Evolutionary conservation across 2,113 vertebrate genomes (phyloP), one percentile per base, ranked within the genome.

Genomic region (Colistium nudipinnis): DNA sequence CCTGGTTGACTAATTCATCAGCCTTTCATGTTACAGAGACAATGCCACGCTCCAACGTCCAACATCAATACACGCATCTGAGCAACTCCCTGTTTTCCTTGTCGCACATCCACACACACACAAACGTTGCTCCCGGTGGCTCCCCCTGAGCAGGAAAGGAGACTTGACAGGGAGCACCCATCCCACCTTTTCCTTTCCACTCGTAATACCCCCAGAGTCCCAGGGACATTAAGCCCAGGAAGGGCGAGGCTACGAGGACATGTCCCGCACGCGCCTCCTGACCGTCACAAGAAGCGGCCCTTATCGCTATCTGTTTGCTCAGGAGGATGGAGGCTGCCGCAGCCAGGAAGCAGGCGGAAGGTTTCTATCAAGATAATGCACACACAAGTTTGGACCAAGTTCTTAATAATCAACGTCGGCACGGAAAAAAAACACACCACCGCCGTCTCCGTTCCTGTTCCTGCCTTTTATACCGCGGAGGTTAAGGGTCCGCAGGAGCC

Each of bases 281-380:
- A 78, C 65, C 79, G 69, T 87, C 78, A 80, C 54, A 71, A 73
- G 53, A 62, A 35, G 36, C 56, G 6, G 12, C n/a, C 3, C 48
- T 61, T 55, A 74, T 69, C 62, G 55, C 48, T 60, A 36, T 67
- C 63, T 88, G 80, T 90, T 89, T 88, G 67, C 76, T 83, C 86
- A 87, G 89, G 83, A 82, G 65, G 60, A 60, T 17, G 35, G 53
- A 81, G 33, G 80, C 86, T 64, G 66, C 79, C 52, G 36, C 59
- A 57, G 57, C 51, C 41, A 20, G 76, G 81, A 88, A 65, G 78
- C 65, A 39, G 63, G 62, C 69, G 72, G 76, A 84, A 78, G 78
- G 49, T 74, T 83, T 72, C n/a, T 53, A 81, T 76, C 77, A 83
- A 78, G 77, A 86, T 84, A 88, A 76, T 64, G 76, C 75, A 84